These are phyloP conservation scores for Vombatus ursinus DNA, from an alignment of 2,113 vertebrate genomes.

Conservation along the genomic window DNA sequence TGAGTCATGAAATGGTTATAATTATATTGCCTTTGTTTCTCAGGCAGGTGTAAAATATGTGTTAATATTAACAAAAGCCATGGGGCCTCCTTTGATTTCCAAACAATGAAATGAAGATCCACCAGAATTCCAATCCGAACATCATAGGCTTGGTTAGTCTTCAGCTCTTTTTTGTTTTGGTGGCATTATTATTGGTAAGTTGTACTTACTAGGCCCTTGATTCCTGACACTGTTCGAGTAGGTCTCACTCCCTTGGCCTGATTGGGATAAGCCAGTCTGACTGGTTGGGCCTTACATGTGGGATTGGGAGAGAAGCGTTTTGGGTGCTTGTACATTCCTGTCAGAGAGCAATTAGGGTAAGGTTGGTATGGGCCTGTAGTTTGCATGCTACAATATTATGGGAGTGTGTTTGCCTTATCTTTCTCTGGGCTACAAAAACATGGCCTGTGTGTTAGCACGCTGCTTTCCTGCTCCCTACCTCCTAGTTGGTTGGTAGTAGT, in stretches of 20 bases:
- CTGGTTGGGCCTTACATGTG: slow-evolving; percentile 86
- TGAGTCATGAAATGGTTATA: slow-evolving; percentile 46
- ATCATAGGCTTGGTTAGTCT: slow-evolving; percentile 82
- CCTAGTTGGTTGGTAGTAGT: not conserved
- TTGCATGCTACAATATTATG: not conserved
- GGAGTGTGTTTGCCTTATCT: slow-evolving; percentile 23
- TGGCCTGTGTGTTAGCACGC: not conserved
- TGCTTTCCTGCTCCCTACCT: not conserved
- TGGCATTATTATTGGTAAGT: slow-evolving; percentile 69
- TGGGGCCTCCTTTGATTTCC: slow-evolving; percentile 73
- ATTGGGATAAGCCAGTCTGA: slow-evolving; percentile 84
- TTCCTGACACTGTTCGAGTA: slow-evolving; percentile 85
- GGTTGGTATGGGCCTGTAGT: slow-evolving; percentile 18
- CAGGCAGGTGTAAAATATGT: slow-evolving; percentile 75
- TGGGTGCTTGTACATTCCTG: slow-evolving; percentile 57
- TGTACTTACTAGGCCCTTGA: slow-evolving; percentile 76
- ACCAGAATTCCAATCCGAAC: slow-evolving; percentile 79
- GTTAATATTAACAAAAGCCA: slow-evolving; percentile 69
- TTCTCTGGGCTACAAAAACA: slow-evolving; percentile 35
- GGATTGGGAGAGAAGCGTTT: slow-evolving; percentile 73
- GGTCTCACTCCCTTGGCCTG: slow-evolving; percentile 83
- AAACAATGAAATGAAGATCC: slow-evolving; percentile 79
- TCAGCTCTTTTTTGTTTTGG: slow-evolving; percentile 74
- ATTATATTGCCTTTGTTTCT: slow-evolving; percentile 14
- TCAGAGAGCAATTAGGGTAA: slow-evolving; percentile 75